Base-by-base conservation (phyloP, 2,888 invertebrate genomes). In the Aspidapion aeneum region DNA sequence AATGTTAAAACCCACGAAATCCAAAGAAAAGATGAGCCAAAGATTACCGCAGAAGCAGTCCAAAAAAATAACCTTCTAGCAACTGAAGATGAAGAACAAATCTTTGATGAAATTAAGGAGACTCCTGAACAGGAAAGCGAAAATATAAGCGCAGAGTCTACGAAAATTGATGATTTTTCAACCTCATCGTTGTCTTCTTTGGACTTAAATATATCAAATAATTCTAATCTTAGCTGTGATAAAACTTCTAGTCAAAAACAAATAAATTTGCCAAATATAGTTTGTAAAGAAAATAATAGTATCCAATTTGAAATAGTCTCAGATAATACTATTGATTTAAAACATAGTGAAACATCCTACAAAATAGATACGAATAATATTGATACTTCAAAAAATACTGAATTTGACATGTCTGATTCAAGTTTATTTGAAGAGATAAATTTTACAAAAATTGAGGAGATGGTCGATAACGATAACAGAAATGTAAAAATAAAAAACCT, bases 371-470 rank as follows among this genome's bases (percentile, higher is more conserved):
- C 35, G 5, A 12, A 35, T 35, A 35, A 35, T 35, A 35, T 7
- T 7, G 35, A 35, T 35, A 35, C 35, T 7, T 35, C 35, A 7
- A 35, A 35, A 35, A 35, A 35, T n/a, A 7, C 7, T n/a, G 5
- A 19, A n/a, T 19, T 60, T 9, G 61, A 61, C 49, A 65, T 67
- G 59, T 66, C 66, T 21, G 60, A 62, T 51, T 56, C 50, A 35
- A 69, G 66, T 50, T 52, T 66, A 20, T 58, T 59, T 58, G 62
- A 66, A 52, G 63, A 64, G 35, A 22, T 63, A 64, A 66, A 62
- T 61, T 65, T 63, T 51, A 63, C 64, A 2, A 64, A 60, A 61
- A 64, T 67, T 35, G 69, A 67, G 63, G 65, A 66, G 49, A 57
- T 58, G 19, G 59, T 64, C 18, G 50, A 63, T 21, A 35, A 22